These are phyloP conservation scores for Galerucella pusilla DNA, from an alignment of 2,888 invertebrate genomes.

Conservation along the genomic window DNA sequence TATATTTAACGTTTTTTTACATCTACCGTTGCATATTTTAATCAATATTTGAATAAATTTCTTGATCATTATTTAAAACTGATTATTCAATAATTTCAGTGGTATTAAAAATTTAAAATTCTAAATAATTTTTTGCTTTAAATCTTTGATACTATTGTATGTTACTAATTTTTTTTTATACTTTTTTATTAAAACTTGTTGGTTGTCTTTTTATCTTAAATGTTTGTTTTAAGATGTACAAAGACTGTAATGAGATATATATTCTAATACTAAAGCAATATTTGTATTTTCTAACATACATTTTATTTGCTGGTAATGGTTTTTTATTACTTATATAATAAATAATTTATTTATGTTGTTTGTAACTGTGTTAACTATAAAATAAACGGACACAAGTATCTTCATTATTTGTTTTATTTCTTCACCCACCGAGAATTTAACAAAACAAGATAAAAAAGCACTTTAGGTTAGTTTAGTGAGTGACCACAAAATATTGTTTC, in stretches of 20 bases:
- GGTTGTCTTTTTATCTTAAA: slow-evolving; percentile 54
- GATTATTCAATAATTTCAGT: background rate
- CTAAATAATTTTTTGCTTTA: background rate
- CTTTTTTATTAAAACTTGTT: slow-evolving; percentile 31
- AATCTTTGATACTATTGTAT: slow-evolving; percentile 1
- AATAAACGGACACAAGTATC: slow-evolving; percentile 22
- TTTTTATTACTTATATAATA: slow-evolving; percentile 29
- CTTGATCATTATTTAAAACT: background rate
- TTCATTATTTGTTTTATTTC: background rate
- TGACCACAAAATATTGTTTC: too few species aligned
- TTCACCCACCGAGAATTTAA: too few species aligned
- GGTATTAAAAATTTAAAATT: background rate
- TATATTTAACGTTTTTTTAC: background rate
- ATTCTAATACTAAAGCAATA: slow-evolving; percentile 54
- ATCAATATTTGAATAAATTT: background rate
- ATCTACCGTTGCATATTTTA: background rate
- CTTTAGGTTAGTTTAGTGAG: too few species aligned
- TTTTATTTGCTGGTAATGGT: slow-evolving; percentile 58
- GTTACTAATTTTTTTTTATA: slow-evolving; percentile 30
- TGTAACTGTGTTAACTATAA: slow-evolving; percentile 33
- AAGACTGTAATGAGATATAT: slow-evolving; percentile 46
- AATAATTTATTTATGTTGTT: slow-evolving; percentile 32
- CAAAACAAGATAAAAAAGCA: too few species aligned
- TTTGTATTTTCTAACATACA: slow-evolving; percentile 57
- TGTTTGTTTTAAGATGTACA: slow-evolving; percentile 51